These are phyloP conservation scores for Zaprionus lineosus DNA, from an alignment of 2,888 invertebrate genomes.

Conservation along the genomic window DNA sequence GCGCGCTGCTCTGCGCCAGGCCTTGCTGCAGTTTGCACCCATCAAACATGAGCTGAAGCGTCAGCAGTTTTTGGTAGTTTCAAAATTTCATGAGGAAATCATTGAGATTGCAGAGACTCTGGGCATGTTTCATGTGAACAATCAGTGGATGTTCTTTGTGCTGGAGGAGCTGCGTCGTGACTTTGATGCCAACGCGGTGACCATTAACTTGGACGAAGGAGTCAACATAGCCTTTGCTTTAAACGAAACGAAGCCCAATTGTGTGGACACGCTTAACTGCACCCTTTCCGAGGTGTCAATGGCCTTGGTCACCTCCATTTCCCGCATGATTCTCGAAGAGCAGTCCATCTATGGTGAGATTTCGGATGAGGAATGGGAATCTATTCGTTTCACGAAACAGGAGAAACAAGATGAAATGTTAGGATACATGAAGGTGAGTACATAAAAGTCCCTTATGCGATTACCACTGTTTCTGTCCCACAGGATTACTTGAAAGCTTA, in stretches of 20 bases:
- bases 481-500: slow-evolving; percentile 77
- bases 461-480: not conserved
- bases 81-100: slow-evolving; percentile 84
- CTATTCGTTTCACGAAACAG: slow-evolving; percentile 87
- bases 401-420: slow-evolving; percentile 87
- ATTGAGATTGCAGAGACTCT: slow-evolving; percentile 88
- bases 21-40: slow-evolving; percentile 66
- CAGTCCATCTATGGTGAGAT: slow-evolving; percentile 88
- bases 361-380: slow-evolving; percentile 93
- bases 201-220: slow-evolving; percentile 88
- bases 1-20: slow-evolving; percentile 64
- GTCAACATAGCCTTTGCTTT: slow-evolving; percentile 91
- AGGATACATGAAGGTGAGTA: slow-evolving; percentile 87
- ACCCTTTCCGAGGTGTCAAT: slow-evolving; percentile 87
- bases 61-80: slow-evolving; percentile 79
- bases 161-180: slow-evolving; percentile 85
- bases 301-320: slow-evolving; percentile 87
- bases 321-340: slow-evolving; percentile 88
- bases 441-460: not conserved
- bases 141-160: slow-evolving; percentile 92
- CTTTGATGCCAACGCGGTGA: slow-evolving; percentile 83
- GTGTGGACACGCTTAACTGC: slow-evolving; percentile 87
- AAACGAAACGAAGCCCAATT: slow-evolving; percentile 86
- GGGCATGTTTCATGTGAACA: slow-evolving; percentile 87
- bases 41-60: slow-evolving; percentile 47